These are phyloP conservation scores for Drosophila repletoides DNA, from an alignment of 1,140 invertebrate species.

Conservation along the genomic window DNA sequence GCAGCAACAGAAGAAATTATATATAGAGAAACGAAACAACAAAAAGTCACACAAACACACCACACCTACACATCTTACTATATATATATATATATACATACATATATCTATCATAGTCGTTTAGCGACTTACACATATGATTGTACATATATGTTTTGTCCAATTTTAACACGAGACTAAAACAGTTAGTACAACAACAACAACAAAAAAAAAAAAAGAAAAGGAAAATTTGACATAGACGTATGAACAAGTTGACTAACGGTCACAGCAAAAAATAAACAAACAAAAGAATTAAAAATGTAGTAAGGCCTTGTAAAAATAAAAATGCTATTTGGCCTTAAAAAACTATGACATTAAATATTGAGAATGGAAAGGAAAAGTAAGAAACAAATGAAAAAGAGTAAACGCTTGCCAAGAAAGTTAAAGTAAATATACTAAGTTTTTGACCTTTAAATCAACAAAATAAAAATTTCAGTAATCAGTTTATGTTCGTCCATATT, in stretches of 20 bases:
- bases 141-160: constrained; percentile 57
- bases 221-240: constrained; percentile 43
- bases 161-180: constrained; percentile 63
- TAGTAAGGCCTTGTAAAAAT: constrained; percentile 41
- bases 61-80: constrained; percentile 9
- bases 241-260: constrained; percentile 15
- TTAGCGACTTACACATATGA: constrained; percentile 34
- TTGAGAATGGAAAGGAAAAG: constrained; percentile 30
- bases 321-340: constrained; percentile 58
- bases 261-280: no score
- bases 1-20: constrained; percentile 36
- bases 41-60: constrained; percentile 23
- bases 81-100: constrained; percentile 6
- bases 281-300: no score
- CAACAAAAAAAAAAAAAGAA: constrained; percentile 33
- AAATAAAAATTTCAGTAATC: constrained; percentile 42
- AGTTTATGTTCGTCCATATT: constrained; percentile 64
- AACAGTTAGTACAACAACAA: constrained; percentile 48
- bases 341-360: constrained; percentile 39
- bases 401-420: constrained; percentile 68
- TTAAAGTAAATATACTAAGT: constrained; percentile 52
- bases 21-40: constrained; percentile 46
- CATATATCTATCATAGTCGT: constrained; percentile 27
- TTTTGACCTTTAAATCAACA: constrained; percentile 69
- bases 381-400: constrained; percentile 29